Conservation (phyloP, 2,113 vertebrate species). For the Mustela nigripes region DNA sequence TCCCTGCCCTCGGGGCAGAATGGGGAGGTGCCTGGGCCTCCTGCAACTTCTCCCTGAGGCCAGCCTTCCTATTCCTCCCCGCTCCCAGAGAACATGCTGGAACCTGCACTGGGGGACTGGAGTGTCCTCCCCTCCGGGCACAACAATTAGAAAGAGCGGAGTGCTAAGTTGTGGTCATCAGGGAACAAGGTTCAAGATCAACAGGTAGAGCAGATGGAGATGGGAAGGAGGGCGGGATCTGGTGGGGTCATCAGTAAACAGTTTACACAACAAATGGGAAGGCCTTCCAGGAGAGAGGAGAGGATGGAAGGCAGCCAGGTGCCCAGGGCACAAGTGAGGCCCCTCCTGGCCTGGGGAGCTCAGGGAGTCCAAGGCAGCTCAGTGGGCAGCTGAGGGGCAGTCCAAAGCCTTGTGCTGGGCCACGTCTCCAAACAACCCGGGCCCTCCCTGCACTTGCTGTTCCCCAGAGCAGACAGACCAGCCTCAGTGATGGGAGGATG, state of each 20-base stretch:
- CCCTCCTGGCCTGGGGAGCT: not conserved
- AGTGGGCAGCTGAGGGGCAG: not conserved
- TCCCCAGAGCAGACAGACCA: not conserved
- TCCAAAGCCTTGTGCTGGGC: not conserved
- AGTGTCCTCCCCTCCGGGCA: not conserved
- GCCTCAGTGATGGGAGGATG: not conserved
- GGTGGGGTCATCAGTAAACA: not conserved
- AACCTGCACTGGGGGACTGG: not conserved
- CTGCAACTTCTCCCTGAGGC: not conserved
- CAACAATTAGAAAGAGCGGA: not conserved
- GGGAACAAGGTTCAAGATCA: conserved; percentile 68
- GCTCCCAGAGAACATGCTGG: not conserved
- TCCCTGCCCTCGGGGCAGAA: not conserved
- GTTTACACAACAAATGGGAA: not conserved
- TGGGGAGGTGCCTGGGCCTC: not conserved
- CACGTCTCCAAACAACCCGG: not conserved
- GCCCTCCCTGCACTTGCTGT: not conserved
- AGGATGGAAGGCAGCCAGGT: not conserved
- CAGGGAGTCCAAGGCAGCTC: not conserved
- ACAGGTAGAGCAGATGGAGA: not conserved
- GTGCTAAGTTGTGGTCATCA: not conserved
- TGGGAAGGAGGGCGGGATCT: not conserved
- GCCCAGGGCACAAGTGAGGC: not conserved
- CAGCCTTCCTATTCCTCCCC: not conserved
- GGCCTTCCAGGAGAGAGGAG: not conserved